Conservation (phyloP, 35 echinoderm and acorn worm species). For the Apostichopus japonicus region DNA sequence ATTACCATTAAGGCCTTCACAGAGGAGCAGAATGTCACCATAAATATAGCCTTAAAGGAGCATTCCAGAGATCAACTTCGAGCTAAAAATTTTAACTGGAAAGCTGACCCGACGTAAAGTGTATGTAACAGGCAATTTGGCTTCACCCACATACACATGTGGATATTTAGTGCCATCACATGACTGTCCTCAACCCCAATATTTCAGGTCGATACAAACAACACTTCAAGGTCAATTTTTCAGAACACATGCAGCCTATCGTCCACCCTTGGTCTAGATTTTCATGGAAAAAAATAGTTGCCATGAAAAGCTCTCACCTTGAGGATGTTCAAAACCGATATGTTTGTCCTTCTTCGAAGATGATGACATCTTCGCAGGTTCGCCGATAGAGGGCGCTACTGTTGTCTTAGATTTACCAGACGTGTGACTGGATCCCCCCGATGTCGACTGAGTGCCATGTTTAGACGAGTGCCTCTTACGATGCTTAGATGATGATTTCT, state of each 20-base stretch:
- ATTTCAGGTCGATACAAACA: too few relatives aligned
- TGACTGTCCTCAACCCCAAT: too few relatives aligned
- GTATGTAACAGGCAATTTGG: too few relatives aligned
- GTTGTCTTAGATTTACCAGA: not conserved
- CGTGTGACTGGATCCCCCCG: not conserved
- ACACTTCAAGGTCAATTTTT: not conserved
- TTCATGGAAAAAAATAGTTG: not conserved
- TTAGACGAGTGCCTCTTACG: slow-evolving; percentile 9
- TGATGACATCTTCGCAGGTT: not conserved
- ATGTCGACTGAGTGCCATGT: not conserved
- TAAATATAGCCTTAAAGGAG: too few relatives aligned
- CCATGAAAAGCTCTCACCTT: not conserved
- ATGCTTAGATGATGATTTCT: slow-evolving; percentile 21
- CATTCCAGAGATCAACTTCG: too few relatives aligned
- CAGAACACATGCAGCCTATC: not conserved
- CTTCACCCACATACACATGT: too few relatives aligned
- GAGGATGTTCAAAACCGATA: not conserved
- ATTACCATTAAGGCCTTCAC: too few relatives aligned
- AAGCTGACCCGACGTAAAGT: too few relatives aligned
- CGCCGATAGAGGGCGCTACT: not conserved
- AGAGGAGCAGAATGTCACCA: too few relatives aligned
- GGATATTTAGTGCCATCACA: too few relatives aligned
- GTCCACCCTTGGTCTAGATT: not conserved
- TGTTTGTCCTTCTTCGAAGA: slow-evolving; percentile 6
- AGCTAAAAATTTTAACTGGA: too few relatives aligned